Evolutionary conservation across 2,888 invertebrate genomes (phyloP).

Genomic region (Drosophila emarginata): DNA sequence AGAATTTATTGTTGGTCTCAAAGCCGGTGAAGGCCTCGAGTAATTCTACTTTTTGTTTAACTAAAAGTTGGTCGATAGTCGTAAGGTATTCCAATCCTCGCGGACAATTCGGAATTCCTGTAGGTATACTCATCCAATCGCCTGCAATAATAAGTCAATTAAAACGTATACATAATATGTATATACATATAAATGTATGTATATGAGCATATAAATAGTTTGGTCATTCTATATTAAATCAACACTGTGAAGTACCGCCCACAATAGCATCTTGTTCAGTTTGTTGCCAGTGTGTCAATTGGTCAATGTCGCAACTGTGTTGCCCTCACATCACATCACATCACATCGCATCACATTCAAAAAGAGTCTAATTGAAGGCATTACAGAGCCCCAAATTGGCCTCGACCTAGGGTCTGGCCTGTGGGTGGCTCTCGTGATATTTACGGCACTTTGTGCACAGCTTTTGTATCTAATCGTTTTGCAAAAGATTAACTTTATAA

Average conservation of each 20-base stretch:
- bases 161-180: no score
- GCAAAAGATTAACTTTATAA: slow-evolving; percentile 41
- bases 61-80: slow-evolving; percentile 91
- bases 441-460: slow-evolving; percentile 18
- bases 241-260: slow-evolving; percentile 3
- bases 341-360: not conserved
- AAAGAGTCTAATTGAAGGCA: slow-evolving; percentile 53
- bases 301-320: slow-evolving; percentile 70
- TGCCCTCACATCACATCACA: not conserved
- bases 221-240: slow-evolving; percentile 24
- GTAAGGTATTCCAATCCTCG: slow-evolving; percentile 95
- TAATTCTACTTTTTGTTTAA: slow-evolving; percentile 91
- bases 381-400: slow-evolving; percentile 26
- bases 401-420: slow-evolving; percentile 33
- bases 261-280: slow-evolving; percentile 25
- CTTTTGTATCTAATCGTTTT: slow-evolving; percentile 59
- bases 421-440: slow-evolving; percentile 36
- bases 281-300: slow-evolving; percentile 62
- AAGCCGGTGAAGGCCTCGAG: slow-evolving; percentile 90
- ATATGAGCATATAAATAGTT: not conserved
- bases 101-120: slow-evolving; percentile 89
- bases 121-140: slow-evolving; percentile 90
- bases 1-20: slow-evolving; percentile 95
- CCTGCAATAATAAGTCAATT: slow-evolving; percentile 10
- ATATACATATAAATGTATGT: not conserved